phyloP scores from a whole-genome alignment of 2,797 vertebrate species.

The Enteromius unitaeniatus region DNA sequence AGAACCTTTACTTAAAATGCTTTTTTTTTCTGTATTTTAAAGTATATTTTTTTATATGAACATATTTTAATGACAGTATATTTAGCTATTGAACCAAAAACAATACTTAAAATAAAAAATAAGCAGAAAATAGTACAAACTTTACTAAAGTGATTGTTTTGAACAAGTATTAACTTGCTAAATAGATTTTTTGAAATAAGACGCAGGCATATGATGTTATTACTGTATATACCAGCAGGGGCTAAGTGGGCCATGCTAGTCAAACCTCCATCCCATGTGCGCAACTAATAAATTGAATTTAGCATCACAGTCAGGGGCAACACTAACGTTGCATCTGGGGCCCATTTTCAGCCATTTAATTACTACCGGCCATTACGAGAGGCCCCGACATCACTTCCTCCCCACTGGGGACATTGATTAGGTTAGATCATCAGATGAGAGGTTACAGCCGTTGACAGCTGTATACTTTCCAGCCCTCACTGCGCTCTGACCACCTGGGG shows the following conservation, averaged over 20 bases:
- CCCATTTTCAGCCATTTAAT: slow-evolving; percentile 59
- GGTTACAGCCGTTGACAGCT: slow-evolving; percentile 66
- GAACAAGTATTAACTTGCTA: background rate
- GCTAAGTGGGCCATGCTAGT: background rate
- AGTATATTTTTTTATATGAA: too few relatives aligned
- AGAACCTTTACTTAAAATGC: too few relatives aligned
- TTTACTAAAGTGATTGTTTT: too few relatives aligned
- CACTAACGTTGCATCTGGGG: slow-evolving; percentile 53
- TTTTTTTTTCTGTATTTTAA: too few relatives aligned
- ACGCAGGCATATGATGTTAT: background rate
- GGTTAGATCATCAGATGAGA: slow-evolving; percentile 63
- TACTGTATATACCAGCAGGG: background rate
- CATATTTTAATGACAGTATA: too few relatives aligned
- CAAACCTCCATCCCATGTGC: background rate
- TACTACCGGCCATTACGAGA: slow-evolving; percentile 47
- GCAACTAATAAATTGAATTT: slow-evolving; percentile 21
- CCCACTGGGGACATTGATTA: slow-evolving; percentile 66
- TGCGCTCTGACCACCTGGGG: slow-evolving; percentile 51
- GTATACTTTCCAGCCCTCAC: slow-evolving; percentile 52
- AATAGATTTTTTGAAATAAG: background rate
- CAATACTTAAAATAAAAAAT: too few relatives aligned
- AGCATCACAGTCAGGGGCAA: background rate
- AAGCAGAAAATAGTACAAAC: too few relatives aligned
- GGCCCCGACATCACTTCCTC: slow-evolving; percentile 39
- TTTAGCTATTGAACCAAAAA: too few relatives aligned